phyloP scores from a whole-genome alignment of 53 echinoderm and acorn worm genomes.

The Temnopleurus reevesii region DNA sequence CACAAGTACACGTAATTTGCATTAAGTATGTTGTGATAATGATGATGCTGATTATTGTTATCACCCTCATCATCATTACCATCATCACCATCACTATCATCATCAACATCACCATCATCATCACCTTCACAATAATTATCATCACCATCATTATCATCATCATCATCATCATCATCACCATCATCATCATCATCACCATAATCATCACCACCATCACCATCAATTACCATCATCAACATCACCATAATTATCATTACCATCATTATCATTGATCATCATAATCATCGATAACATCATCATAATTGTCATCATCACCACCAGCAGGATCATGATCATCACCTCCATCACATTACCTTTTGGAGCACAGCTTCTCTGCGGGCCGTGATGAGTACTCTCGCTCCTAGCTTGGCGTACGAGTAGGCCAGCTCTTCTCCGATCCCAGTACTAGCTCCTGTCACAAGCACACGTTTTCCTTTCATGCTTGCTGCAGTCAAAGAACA shows the following conservation, averaged over 20 bases:
- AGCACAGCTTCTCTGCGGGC: slow-evolving; percentile 78
- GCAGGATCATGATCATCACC: neutral
- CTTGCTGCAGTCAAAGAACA: slow-evolving; percentile 54
- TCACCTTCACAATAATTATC: too few species aligned
- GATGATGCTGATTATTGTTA: too few species aligned
- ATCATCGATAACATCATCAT: too few species aligned
- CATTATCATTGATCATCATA: too few species aligned
- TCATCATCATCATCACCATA: too few species aligned
- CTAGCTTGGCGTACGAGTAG: slow-evolving; percentile 83
- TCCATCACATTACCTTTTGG: slow-evolving; percentile 64
- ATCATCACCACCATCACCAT: too few species aligned
- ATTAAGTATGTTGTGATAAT: too few species aligned
- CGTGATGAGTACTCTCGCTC: slow-evolving; percentile 84
- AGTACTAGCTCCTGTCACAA: slow-evolving; percentile 91
- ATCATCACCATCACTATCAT: neutral
- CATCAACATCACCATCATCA: neutral
- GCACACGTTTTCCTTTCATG: slow-evolving; percentile 81
- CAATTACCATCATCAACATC: too few species aligned
- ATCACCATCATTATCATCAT: neutral
- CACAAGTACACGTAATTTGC: too few species aligned
- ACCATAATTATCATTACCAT: too few species aligned
- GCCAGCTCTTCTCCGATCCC: slow-evolving; percentile 94
- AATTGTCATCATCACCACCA: too few species aligned
- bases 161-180: neutral
- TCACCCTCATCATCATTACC: too few species aligned